Conservation (phyloP, 2,113 vertebrate genomes). For the Rhodinocichla rosea region DNA sequence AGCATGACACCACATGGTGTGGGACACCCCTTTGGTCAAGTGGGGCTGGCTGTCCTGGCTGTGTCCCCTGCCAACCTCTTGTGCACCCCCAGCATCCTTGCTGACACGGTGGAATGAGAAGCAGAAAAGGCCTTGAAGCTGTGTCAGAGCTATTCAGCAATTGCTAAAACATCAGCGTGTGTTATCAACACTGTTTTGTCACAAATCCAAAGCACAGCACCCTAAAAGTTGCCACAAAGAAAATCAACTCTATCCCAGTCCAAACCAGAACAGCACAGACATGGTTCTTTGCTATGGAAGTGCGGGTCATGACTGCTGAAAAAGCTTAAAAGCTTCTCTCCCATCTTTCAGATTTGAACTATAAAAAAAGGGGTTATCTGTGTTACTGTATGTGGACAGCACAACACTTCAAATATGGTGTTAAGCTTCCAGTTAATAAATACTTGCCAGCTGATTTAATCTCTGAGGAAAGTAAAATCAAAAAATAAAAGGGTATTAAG, state of each 20-base stretch:
- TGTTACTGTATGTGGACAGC: neutral
- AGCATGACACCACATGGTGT: neutral
- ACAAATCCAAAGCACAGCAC: neutral
- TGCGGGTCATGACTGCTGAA: neutral
- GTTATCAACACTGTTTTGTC: neutral
- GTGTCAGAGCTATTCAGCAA: neutral
- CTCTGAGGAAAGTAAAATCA: neutral
- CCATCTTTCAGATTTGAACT: neutral
- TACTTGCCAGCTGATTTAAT: neutral
- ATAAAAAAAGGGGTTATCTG: neutral
- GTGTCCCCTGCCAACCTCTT: accelerated
- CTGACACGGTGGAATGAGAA: accelerated
- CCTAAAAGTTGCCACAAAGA: neutral
- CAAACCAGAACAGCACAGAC: neutral
- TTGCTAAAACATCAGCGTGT: neutral
- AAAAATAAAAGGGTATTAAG: neutral
- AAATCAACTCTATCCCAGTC: neutral
- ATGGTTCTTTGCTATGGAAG: neutral
- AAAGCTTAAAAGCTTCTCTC: neutral
- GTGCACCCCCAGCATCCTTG: accelerated
- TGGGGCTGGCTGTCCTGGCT: neutral
- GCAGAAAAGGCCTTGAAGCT: neutral
- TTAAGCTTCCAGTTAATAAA: neutral
- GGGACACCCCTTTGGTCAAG: neutral
- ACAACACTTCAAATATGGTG: neutral